Evolutionary conservation across 2,888 invertebrate genomes (phyloP).

Genomic region (Lottia gigantea): DNA sequence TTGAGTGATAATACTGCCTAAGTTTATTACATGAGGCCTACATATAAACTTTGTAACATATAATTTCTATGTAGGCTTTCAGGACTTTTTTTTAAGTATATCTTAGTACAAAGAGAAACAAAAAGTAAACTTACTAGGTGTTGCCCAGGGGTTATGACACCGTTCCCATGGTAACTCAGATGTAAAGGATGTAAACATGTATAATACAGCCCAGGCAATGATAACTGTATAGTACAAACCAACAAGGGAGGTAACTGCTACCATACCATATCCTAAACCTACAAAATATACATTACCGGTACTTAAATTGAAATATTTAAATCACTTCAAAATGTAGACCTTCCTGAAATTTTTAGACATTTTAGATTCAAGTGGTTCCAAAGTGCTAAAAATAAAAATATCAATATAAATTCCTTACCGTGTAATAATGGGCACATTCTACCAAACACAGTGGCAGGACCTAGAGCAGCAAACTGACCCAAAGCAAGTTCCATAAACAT

Average conservation of each 20-base stretch:
- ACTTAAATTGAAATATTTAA: too few relatives aligned
- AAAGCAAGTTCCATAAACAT: conserved; percentile 65
- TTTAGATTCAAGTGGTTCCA: too few relatives aligned
- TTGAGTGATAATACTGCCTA: too few relatives aligned
- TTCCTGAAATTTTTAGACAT: too few relatives aligned
- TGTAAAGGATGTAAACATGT: conserved; percentile 59
- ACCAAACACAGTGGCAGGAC: conserved; percentile 84
- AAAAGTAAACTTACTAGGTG: conserved; percentile 45
- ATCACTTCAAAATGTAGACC: too few relatives aligned
- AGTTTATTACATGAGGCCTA: too few relatives aligned
- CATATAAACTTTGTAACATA: too few relatives aligned
- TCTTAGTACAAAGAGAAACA: too few relatives aligned
- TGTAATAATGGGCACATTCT: conserved; percentile 83
- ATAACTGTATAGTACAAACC: conserved; percentile 64
- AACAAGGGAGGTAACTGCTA: conserved; percentile 59
- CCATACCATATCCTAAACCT: conserved; percentile 64
- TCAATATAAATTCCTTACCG: conserved; percentile 31
- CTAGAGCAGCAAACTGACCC: conserved; percentile 65
- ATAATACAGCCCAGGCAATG: conserved; percentile 64
- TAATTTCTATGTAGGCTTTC: too few relatives aligned
- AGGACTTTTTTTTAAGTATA: too few relatives aligned
- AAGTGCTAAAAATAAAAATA: neutral
- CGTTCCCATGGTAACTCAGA: conserved; percentile 59
- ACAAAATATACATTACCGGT: conserved; percentile 31
- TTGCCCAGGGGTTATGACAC: conserved; percentile 55